Percentiles rank a stretch among this genome's conserved stretches.
phyloP scores from a whole-genome alignment of 2,888 invertebrate species.

The Andrena trimmerana region DNA sequence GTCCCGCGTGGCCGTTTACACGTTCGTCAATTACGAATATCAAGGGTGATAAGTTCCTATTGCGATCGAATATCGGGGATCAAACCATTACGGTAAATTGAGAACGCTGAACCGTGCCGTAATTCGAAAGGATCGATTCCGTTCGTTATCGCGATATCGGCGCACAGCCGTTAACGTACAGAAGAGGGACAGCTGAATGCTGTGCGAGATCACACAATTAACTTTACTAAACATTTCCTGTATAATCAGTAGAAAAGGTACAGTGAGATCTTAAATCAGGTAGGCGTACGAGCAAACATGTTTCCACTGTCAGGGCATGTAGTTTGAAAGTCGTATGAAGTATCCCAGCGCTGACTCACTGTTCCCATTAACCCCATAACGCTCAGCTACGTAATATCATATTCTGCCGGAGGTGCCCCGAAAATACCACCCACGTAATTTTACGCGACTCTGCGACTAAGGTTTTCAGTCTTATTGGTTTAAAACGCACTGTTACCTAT shows the following conservation, averaged over 20 bases:
- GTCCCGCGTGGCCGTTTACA: slow-evolving; percentile 1
- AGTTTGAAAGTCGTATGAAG: too few species aligned
- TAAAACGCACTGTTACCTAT: too few species aligned
- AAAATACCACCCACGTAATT: too few species aligned
- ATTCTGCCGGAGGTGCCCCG: too few species aligned
- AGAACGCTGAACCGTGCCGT: neutral
- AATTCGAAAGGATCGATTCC: slow-evolving; percentile 32
- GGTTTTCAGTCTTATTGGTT: too few species aligned
- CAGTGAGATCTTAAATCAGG: too few species aligned
- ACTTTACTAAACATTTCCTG: neutral
- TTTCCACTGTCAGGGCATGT: too few species aligned
- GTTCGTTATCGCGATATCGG: slow-evolving; percentile 9
- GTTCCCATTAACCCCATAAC: too few species aligned
- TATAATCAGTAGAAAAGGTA: neutral
- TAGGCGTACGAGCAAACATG: too few species aligned
- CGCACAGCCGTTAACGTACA: neutral
- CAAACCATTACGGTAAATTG: slow-evolving; percentile 41
- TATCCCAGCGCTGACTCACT: too few species aligned
- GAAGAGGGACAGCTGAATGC: slow-evolving; percentile 10
- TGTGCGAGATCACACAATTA: neutral
- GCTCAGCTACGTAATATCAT: too few species aligned
- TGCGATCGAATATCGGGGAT: slow-evolving; percentile 27
- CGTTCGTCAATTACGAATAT: slow-evolving; percentile 25
- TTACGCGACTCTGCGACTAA: too few species aligned
- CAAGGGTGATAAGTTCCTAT: slow-evolving; percentile 31